Base-by-base conservation (phyloP, 2,888 invertebrate species). In the Argynnis bischoffii region DNA sequence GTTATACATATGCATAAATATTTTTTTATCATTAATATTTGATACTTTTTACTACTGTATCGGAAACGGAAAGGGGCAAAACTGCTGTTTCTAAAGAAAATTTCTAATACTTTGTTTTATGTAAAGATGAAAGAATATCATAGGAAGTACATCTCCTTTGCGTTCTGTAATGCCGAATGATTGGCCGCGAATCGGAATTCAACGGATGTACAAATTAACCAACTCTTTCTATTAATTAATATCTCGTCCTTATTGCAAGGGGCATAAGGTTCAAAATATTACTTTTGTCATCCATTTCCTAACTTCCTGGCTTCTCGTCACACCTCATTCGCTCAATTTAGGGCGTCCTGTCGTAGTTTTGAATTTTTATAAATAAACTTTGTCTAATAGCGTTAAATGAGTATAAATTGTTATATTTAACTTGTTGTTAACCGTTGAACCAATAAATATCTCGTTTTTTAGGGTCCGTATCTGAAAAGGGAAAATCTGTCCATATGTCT, bases 241-340 rank as follows among this genome's bases (percentile, higher is more conserved):
- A 56, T 47, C 14, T 66, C 60, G 31, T 51, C 67, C 51, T 66
- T 77, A 76, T 73, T 26, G 1, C 51, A 16, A 55, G 47, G 3
- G 6, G 1, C 0, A 31, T 69, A 77, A 69, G 72, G 74, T 75
- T 72, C 53, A 72, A 56, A 70, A 53, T 73, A 14, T 41, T 5
- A 60, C 47, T 5, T 50, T 51, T 69, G 26, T 51, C 55, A 50
- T 69, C 82, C 81, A 82, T 86, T 88, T 86, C 86, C 86, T 86
- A 86, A 87, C 86, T 87, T 86, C 88, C 88, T 84, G 84, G 76
- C 70, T 66, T 64, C 70, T 66, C 77, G 79, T 79, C 81, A 79
- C 82, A 82, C 81, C 79, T 80, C 82, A 80, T 81, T 81, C 80
- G 71, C 74, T 76, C 78, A 81, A 80, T 80, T 80, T 79, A 78